Evolutionary conservation across 1,140 invertebrate species (phyloP).

Genomic region (Hycleus phaleratus): DNA sequence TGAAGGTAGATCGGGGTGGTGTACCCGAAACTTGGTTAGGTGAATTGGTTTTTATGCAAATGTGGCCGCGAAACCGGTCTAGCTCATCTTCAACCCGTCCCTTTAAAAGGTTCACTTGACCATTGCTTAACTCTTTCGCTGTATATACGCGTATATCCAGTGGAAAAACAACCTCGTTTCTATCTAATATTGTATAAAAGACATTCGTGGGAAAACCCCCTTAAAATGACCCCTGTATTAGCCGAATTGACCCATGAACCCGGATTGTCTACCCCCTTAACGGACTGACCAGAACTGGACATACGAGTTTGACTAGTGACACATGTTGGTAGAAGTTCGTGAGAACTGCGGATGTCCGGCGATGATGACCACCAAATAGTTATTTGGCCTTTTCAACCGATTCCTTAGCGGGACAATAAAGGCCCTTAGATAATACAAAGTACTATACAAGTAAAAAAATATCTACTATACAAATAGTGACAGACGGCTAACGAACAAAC

Average conservation of each 20-base stretch:
- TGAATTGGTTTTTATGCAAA: too few species aligned
- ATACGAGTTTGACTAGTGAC: constrained; percentile 31
- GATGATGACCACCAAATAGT: constrained; percentile 19
- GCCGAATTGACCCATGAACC: constrained; percentile 29
- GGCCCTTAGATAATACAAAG: too few species aligned
- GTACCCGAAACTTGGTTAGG: too few species aligned
- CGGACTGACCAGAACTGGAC: constrained; percentile 34
- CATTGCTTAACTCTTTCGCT: constrained; percentile 23
- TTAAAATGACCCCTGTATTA: constrained; percentile 30
- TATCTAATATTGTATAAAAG: constrained; percentile 29
- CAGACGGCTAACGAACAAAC: too few species aligned
- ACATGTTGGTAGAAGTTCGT: constrained; percentile 25
- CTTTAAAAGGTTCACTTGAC: constrained; percentile 31
- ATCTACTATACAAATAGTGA: too few species aligned
- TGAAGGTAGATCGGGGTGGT: too few species aligned
- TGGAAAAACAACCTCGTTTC: constrained; percentile 21
- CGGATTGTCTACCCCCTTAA: constrained; percentile 22
- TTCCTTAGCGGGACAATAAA: too few species aligned
- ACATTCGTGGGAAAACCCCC: constrained; percentile 28
- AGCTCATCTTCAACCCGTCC: not conserved
- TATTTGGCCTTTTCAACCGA: too few species aligned
- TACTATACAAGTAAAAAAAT: too few species aligned
- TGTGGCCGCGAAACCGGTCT: not conserved
- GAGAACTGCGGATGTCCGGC: constrained; percentile 28
- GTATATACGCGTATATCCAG: not conserved